Base-by-base conservation (phyloP, 2,888 invertebrate species). In the Matsumyia berberina region DNA sequence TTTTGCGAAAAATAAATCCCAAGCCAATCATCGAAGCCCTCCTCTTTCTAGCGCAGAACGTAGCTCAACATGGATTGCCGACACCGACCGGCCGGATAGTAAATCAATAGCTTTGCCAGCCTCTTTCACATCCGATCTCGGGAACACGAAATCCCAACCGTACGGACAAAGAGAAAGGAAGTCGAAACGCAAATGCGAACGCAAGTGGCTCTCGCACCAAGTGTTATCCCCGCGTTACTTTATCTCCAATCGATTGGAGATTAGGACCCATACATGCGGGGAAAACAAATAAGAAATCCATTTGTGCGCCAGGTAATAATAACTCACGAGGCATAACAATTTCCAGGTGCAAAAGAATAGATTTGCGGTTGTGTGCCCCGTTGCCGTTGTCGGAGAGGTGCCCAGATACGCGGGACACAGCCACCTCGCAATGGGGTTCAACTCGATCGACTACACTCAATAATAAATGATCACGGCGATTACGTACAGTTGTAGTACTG, bases 281-380 rank as follows among this genome's bases (percentile, higher is more conserved):
- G 72, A 66, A 80, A 76, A 76, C 76, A 85, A 85, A 76, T 80
- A 80, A 76, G 66, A 85, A 85, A 85, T 80, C 80, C 60, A 85
- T 80, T 85, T 80, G 74, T 57, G 79, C 76, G 49, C 70, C 42
- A 76, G 37, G 74, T 46, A 70, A 74, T 80, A 74, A 79, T 80
- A 79, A 80, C 80, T 80, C 80, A 76, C 24, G 44, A 79, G 74
- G 53, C 70, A 74, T 66, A 80, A 80, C 85, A 74, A 85, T 80
- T 80, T 85, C 85, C 85, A 85, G 85, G 85, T 85, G 85, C 80
- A 85, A 85, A 85, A 80, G 85, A 85, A 85, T 85, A 85, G 85
- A 76, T 85, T 83, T 85, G 85, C 80, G 70, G 85, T 80, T 85
- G 74, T 66, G 51, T 24, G 24, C 4, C 24, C 74, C 51, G 51